phyloP scores from a whole-genome alignment of 2,797 vertebrate genomes.

The Hozukius guyotensis region DNA sequence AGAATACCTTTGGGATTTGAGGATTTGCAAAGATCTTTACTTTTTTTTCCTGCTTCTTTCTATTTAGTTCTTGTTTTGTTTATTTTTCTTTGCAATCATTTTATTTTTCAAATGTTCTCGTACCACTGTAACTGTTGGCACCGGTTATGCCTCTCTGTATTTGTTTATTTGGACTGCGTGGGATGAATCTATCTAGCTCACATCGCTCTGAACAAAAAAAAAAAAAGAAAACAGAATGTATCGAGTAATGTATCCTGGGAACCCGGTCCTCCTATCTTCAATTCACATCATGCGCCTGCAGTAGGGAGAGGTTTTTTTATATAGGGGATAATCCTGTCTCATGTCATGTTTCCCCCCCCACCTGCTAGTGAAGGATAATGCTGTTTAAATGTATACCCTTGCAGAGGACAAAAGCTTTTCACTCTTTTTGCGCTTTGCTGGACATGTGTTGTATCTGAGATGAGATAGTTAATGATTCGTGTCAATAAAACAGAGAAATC shows the following conservation, averaged over 20 bases:
- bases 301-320: conserved; percentile 31
- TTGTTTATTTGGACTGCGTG: conserved; percentile 83
- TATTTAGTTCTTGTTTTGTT: conserved; percentile 50
- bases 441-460: conserved; percentile 89
- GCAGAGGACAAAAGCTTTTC: conserved; percentile 86
- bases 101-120: conserved; percentile 67
- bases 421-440: conserved; percentile 91
- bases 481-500: conserved; percentile 86
- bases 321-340: conserved; percentile 52
- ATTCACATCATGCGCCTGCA: conserved; percentile 61
- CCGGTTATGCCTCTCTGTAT: conserved; percentile 82
- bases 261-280: conserved; percentile 74
- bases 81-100: conserved; percentile 59
- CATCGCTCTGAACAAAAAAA: conserved; percentile 50
- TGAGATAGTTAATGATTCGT: conserved; percentile 89
- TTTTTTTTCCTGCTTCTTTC: conserved; percentile 49
- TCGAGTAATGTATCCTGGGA: conserved; percentile 77
- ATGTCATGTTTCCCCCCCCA: conserved; percentile 48
- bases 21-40: conserved; percentile 45
- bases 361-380: conserved; percentile 71
- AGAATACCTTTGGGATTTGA: conserved; percentile 44
- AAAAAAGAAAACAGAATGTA: conserved; percentile 63
- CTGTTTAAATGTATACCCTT: conserved; percentile 77
- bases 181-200: conserved; percentile 82
- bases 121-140: conserved; percentile 79